Percentiles rank a stretch among this genome's conserved stretches.
phyloP scores from a whole-genome alignment of 2,888 invertebrate species.

The Apoda limacodes region DNA sequence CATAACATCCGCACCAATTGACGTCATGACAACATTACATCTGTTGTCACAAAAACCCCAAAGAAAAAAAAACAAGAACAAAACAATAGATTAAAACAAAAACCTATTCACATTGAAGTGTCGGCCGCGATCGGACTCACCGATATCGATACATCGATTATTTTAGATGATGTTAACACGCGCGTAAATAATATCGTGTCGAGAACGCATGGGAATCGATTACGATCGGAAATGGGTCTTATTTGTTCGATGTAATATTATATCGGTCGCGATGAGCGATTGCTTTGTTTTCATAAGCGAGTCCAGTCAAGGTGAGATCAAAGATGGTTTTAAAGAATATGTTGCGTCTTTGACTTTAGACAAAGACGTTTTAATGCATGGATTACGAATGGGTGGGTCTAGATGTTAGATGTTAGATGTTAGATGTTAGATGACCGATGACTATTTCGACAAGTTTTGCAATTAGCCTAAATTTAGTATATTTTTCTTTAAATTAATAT shows the following conservation, averaged over 20 bases:
- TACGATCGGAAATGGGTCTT: slow-evolving; percentile 25
- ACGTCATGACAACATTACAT: slow-evolving; percentile 3
- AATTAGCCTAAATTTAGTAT: no score
- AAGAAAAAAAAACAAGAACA: slow-evolving; percentile 3
- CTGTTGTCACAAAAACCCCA: background rate
- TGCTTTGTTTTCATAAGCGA: slow-evolving; percentile 24
- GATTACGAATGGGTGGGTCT: no score
- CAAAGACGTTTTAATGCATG: no score
- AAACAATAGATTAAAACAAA: slow-evolving; percentile 5
- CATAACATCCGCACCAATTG: no score
- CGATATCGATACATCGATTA: slow-evolving; percentile 3
- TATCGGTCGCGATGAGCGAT: slow-evolving; percentile 30
- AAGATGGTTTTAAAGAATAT: slow-evolving; percentile 41
- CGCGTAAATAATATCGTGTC: slow-evolving; percentile 23
- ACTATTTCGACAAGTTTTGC: no score
- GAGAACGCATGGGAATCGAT: slow-evolving; percentile 31
- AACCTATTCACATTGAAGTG: slow-evolving; percentile 5
- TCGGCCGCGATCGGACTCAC: slow-evolving; percentile 2
- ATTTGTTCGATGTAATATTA: slow-evolving; percentile 28
- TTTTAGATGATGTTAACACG: slow-evolving; percentile 23
- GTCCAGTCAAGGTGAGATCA: slow-evolving; percentile 15
- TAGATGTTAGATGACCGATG: no score
- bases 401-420: no score
- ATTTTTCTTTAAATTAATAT: no score
- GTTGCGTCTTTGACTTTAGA: no score